Base-by-base conservation (phyloP, 2,113 vertebrate species). In the Perccottus glenii region DNA sequence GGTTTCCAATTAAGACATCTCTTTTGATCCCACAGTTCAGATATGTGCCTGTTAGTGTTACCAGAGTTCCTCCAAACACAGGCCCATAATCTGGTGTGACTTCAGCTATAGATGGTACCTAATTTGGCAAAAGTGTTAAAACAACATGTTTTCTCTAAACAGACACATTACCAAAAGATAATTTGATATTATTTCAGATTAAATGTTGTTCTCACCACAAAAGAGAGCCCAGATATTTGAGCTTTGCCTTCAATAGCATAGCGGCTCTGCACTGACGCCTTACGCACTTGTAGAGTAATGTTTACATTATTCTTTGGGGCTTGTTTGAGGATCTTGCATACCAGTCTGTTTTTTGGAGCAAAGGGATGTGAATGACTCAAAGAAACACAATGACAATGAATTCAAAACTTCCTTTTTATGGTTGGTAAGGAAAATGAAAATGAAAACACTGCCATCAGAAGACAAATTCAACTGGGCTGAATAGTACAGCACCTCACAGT, bases 71-170 rank as follows among this genome's bases (percentile, higher is more conserved):
- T 69, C 98, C 98, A 19, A 90, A 82, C 53, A 5, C 66, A 0
- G 97, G 97, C 9, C 98, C 98, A 38, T 90, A 93, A 0, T 70
- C 64, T 11, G 97, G 98, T 0, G 67, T 70, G 60, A 98, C 78
- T 19, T 86, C 64, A 12, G 75, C 93, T 77, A 99, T 46, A 19
- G 5, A 64, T 2, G 97, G 96, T 9, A 92, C 92, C 98, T 99
- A 81, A 47, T 80, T 5, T 35, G 19, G 78, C 6, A 33, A 9
- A 53, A 32, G 14, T 15, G 0, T 58, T 65, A 27, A 0, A 55
- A n/a, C 42, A 9, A 9, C 53, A 35, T n/a, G 36, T 12, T 6
- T 4, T 4, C 2, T 40, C 19, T 27, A 27, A n/a, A 3, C 19
- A 27, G 19, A 40, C 1, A 40, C 38, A 11, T 55, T 38, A 4